Percentiles rank a stretch among this genome's conserved stretches.
phyloP scores from a whole-genome alignment of 2,888 invertebrate species.

The Thyatira batis region DNA sequence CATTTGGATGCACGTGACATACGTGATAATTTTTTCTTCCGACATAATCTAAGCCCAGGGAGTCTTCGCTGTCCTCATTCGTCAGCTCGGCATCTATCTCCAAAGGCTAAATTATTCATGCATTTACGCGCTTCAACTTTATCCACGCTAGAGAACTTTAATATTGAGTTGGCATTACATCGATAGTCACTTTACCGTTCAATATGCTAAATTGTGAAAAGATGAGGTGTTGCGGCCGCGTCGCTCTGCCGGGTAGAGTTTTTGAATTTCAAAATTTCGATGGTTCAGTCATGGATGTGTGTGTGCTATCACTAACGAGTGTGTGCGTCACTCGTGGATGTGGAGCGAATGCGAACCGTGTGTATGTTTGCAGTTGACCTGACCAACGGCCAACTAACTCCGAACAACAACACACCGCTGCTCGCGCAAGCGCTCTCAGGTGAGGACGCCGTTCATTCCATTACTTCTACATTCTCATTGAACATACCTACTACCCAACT shows the following conservation, averaged over 20 bases:
- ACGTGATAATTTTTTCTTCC: slow-evolving; percentile 80
- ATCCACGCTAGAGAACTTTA: slow-evolving; percentile 62
- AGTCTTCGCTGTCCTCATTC: slow-evolving; percentile 69
- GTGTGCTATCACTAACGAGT: slow-evolving; percentile 65
- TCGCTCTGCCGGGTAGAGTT: slow-evolving; percentile 24
- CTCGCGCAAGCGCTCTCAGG: slow-evolving; percentile 98
- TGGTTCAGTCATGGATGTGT: slow-evolving; percentile 80
- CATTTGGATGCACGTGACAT: slow-evolving; percentile 82
- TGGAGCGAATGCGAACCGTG: slow-evolving; percentile 83
- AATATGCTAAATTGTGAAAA: slow-evolving; percentile 62
- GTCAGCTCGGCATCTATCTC: slow-evolving; percentile 74
- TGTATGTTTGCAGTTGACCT: slow-evolving; percentile 94
- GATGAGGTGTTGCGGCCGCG: slow-evolving; percentile 49
- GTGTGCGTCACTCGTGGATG: slow-evolving; percentile 62
- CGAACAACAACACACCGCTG: slow-evolving; percentile 97
- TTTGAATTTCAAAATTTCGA: slow-evolving; percentile 52
- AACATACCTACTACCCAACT: slow-evolving; percentile 14
- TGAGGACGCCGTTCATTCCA: slow-evolving; percentile 74
- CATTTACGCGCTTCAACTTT: slow-evolving; percentile 75
- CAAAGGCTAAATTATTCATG: slow-evolving; percentile 77
- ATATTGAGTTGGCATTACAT: slow-evolving; percentile 70
- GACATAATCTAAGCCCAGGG: slow-evolving; percentile 70
- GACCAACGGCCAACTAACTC: slow-evolving; percentile 97
- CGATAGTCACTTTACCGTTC: slow-evolving; percentile 70
- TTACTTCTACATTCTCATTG: slow-evolving; percentile 34